Base-by-base conservation (phyloP, 2,113 vertebrate species). In the Sander vitreus region DNA sequence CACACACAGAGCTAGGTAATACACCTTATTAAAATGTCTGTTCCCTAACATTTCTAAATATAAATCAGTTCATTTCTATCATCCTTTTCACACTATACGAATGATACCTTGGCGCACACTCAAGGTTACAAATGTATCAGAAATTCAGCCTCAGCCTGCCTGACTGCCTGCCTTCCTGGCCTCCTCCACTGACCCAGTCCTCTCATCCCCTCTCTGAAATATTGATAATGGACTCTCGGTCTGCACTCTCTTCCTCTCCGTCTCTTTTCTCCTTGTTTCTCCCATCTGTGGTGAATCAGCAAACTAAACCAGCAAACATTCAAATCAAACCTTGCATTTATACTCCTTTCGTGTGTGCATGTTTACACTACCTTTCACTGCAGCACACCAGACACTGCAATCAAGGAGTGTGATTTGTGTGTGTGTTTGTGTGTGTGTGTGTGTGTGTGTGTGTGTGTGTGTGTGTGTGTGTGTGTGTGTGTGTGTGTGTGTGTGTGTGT, bases 171-270 rank as follows among this genome's bases (percentile, higher is more conserved):
- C 39, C 39, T 43, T 43, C 39, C 62, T 83, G 81, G 83, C 88
- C 81, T 93, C 91, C 83, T 92, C 89, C 81, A 88, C 89, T 89
- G 92, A 91, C 92, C 92, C 90, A 86, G 86, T 92, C 90, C 76
- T 85, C 89, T 84, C 81, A 79, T 81, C 75, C 57, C 60, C 76
- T 73, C 87, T 78, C 88, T 92, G 64, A 93, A 93, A 93, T 91
- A 92, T 92, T 91, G 81, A 93, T 90, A 87, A 76, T 69, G 78
- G 73, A 84, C 85, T 88, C 78, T 54, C 67, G 1, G 25, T 45
- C 48, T 33, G 45, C 16, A 1, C 64, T 90, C 47, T 70, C 78
- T 55, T 43, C 23, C 45, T 51, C 58, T 33, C 36, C n/a, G 16
- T 76, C 60, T 58, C 50, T 80, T 84, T 75, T 77, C 78, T 81